These are phyloP conservation scores for Corythaeola cristata DNA, from an alignment of 2,113 vertebrate species.

Conservation along the genomic window DNA sequence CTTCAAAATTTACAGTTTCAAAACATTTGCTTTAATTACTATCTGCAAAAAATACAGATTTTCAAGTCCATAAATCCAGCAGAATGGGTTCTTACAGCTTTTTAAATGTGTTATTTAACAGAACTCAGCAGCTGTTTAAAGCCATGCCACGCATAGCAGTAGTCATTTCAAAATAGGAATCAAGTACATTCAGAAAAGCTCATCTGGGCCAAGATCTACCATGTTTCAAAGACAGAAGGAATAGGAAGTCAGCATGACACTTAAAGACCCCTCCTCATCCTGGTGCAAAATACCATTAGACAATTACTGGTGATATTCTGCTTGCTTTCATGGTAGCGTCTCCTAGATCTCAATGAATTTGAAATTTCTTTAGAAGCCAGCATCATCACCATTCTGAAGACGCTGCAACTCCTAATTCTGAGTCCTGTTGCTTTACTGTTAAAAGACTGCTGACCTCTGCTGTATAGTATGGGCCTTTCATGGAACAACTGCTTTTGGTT, in stretches of 20 bases:
- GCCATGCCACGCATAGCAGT: rapidly evolving
- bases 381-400: not conserved
- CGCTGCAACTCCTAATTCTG: not conserved
- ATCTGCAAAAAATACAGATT: not conserved
- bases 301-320: not conserved
- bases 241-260: not conserved
- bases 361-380: not conserved
- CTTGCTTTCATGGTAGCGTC: not conserved
- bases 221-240: not conserved
- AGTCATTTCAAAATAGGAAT: not conserved
- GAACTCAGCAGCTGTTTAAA: not conserved
- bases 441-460: not conserved
- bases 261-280: not conserved
- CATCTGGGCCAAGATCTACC: not conserved
- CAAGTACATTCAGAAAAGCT: not conserved
- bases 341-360: not conserved
- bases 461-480: rapidly evolving
- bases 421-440: not conserved
- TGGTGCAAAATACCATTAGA: not conserved
- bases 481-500: not conserved
- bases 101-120: not conserved
- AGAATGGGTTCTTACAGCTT: not conserved
- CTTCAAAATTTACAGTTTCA: not conserved
- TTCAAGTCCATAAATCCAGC: not conserved
- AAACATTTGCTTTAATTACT: not conserved